These are phyloP conservation scores for Tiliacea aurago DNA, from an alignment of 2,888 invertebrate genomes.

Conservation along the genomic window DNA sequence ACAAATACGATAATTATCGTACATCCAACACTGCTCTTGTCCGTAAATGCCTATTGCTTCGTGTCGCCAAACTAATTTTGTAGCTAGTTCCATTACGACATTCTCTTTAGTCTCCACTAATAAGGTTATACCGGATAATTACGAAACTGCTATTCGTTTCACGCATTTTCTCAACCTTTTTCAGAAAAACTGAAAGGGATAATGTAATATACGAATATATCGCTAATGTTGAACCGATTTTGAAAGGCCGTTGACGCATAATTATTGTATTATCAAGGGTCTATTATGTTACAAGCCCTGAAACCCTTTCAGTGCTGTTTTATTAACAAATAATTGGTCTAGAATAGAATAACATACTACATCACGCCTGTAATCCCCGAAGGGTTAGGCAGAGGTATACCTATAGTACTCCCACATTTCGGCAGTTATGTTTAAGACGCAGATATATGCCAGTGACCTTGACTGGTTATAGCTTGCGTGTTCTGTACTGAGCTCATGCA, in stretches of 20 bases:
- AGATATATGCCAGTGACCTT: no score
- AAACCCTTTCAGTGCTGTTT: conserved; percentile 25
- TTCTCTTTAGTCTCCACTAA: conserved; percentile 24
- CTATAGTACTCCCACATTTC: no score
- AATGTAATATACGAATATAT: conserved; percentile 46
- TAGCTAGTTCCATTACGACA: conserved; percentile 17
- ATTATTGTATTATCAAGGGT: conserved; percentile 57
- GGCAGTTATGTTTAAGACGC: no score
- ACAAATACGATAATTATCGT: no score
- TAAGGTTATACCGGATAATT: conserved; percentile 48
- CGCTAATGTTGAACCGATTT: conserved; percentile 52
- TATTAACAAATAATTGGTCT: conserved; percentile 22
- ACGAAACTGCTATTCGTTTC: conserved; percentile 22
- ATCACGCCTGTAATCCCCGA: no score
- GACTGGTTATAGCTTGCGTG: no score
- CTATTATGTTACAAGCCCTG: conserved; percentile 46
- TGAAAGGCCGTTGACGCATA: conserved; percentile 50
- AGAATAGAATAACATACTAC: neutral
- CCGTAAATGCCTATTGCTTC: conserved; percentile 12
- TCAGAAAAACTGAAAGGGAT: conserved; percentile 54
- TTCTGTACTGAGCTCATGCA: no score
- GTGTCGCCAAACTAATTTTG: conserved; percentile 11
- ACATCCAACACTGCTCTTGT: no score
- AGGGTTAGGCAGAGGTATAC: no score
- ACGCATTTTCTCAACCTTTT: conserved; percentile 38